Percentiles rank a stretch among this genome's conserved stretches.
These are phyloP conservation scores for Penelope pileata DNA, from an alignment of 2,113 vertebrate genomes.

Conservation along the genomic window DNA sequence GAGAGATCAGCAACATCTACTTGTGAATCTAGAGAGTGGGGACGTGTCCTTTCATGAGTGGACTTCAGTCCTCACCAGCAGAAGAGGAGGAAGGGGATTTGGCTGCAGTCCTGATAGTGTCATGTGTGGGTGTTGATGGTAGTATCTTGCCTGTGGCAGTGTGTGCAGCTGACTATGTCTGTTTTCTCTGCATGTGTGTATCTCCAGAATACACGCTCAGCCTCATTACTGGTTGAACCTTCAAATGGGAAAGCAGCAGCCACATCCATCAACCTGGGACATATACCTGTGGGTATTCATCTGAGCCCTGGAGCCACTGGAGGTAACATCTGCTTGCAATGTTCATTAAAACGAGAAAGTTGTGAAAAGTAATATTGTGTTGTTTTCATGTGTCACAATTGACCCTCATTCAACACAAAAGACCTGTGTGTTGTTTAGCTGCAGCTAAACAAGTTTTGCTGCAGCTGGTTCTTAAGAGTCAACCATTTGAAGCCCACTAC, in stretches of 20 bases:
- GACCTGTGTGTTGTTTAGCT: neutral
- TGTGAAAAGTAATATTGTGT: neutral
- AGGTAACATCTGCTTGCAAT: accelerated
- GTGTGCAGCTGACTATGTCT: neutral
- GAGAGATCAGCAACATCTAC: neutral
- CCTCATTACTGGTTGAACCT: neutral
- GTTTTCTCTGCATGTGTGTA: neutral
- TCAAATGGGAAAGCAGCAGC: neutral
- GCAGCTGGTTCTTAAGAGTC: neutral
- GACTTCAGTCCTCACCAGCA: neutral
- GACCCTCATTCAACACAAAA: neutral
- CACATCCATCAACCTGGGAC: neutral
- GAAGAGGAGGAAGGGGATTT: neutral
- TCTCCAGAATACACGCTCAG: neutral
- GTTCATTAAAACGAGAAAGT: neutral
- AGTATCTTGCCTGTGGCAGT: neutral
- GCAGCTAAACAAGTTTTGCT: neutral
- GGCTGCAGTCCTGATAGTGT: neutral
- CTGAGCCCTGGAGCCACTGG: neutral
- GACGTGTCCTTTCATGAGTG: neutral
- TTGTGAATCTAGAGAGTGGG: neutral
- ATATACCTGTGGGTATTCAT: neutral
- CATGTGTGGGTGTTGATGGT: too few relatives aligned
- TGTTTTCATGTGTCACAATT: neutral
- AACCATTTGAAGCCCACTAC: neutral